phyloP scores from a whole-genome alignment of 2,113 vertebrate species.

The Gasterosteus aculeatus region DNA sequence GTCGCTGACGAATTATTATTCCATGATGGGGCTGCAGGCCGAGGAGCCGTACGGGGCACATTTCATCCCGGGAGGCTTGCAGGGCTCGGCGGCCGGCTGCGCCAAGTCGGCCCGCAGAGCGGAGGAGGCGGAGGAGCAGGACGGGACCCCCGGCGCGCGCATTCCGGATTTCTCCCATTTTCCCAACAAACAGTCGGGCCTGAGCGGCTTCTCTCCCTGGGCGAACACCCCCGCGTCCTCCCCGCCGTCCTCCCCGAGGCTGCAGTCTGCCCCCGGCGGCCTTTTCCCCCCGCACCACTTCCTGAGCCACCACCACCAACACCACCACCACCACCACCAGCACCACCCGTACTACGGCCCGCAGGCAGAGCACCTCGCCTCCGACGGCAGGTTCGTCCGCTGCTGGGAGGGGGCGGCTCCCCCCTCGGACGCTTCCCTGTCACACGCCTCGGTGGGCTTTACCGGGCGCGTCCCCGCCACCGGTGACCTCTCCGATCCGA shows the following conservation, averaged over 20 bases:
- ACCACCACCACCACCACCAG: not conserved
- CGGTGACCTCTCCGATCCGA: slow-evolving; percentile 57
- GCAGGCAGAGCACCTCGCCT: slow-evolving; percentile 65
- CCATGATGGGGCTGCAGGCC: slow-evolving; percentile 76
- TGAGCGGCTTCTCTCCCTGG: slow-evolving; percentile 74
- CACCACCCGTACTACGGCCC: slow-evolving; percentile 64
- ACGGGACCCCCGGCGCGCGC: slow-evolving; percentile 62
- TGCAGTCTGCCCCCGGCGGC: slow-evolving; percentile 65
- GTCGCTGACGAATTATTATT: slow-evolving; percentile 82
- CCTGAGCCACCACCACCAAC: slow-evolving; percentile 62
- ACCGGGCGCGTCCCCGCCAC: slow-evolving; percentile 57
- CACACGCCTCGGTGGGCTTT: slow-evolving; percentile 38
- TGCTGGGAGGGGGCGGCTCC: slow-evolving; percentile 72
- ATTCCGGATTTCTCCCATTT: slow-evolving; percentile 76
- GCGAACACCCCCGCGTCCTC: slow-evolving; percentile 56
- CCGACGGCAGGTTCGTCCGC: slow-evolving; percentile 73
- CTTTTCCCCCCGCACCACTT: slow-evolving; percentile 72
- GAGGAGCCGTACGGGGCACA: slow-evolving; percentile 77
- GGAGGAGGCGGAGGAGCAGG: slow-evolving; percentile 59
- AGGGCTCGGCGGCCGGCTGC: slow-evolving; percentile 69
- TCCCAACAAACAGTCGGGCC: slow-evolving; percentile 64
- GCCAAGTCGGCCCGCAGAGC: slow-evolving; percentile 65
- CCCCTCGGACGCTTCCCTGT: slow-evolving; percentile 45
- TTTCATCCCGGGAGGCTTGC: slow-evolving; percentile 75
- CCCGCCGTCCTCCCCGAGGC: slow-evolving; percentile 60